Conservation (phyloP, 1,140 invertebrate species). For the Cephus cinctus region DNA sequence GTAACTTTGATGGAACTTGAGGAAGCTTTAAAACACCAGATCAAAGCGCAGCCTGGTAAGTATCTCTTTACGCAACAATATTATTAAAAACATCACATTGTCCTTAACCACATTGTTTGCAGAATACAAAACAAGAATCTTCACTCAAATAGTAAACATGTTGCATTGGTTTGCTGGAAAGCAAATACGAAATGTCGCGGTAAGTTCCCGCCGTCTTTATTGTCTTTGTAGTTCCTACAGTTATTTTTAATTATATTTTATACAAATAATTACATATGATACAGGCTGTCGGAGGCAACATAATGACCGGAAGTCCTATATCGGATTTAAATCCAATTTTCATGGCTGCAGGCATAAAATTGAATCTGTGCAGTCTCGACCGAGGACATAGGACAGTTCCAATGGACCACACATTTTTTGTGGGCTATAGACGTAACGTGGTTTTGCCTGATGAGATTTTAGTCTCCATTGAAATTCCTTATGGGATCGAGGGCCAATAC, state of each 20-base stretch:
- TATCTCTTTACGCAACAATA: too few relatives aligned
- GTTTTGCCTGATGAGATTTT: constrained; percentile 78
- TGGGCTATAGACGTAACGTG: constrained; percentile 80
- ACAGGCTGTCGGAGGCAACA: constrained; percentile 84
- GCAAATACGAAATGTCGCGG: constrained; percentile 84
- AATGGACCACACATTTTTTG: constrained; percentile 86
- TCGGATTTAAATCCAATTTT: constrained; percentile 94
- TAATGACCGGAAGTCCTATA: constrained; percentile 94
- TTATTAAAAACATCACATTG: constrained; percentile 3
- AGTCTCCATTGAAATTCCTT: constrained; percentile 71
- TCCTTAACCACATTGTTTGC: constrained; percentile 12
- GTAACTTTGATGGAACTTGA: constrained; percentile 77
- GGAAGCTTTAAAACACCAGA: constrained; percentile 59
- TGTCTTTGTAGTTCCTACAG: too few relatives aligned
- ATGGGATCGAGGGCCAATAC: constrained; percentile 67
- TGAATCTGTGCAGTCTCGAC: constrained; percentile 51
- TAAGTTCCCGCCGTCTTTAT: too few relatives aligned
- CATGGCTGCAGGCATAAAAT: constrained; percentile 67
- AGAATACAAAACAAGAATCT: constrained; percentile 69
- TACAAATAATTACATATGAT: background rate
- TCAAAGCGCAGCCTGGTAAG: constrained; percentile 58
- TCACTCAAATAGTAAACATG: constrained; percentile 77
- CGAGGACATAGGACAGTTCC: constrained; percentile 61
- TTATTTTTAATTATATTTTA: too few relatives aligned
- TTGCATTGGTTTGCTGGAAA: constrained; percentile 92